Evolutionary conservation across 2,888 invertebrate genomes (phyloP), one percentile per base, ranked within the genome.

Genomic region (Odontothrips loti): DNA sequence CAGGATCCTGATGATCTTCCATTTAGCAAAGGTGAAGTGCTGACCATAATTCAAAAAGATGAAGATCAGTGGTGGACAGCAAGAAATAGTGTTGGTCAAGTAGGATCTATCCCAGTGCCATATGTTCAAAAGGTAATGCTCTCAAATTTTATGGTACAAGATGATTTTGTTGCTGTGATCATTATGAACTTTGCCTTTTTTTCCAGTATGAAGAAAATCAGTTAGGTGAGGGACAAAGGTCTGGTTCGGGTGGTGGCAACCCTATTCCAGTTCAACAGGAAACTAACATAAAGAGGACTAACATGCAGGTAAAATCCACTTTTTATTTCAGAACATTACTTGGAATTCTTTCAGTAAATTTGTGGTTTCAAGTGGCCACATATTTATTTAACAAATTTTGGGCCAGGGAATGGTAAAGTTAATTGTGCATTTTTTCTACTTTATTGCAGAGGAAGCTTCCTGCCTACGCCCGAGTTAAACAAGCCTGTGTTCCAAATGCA

Each of bases 21-120:
- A 23, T 99, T 99, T 89, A 93, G 94, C 84, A 96, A 95, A 87
- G 97, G 88, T 82, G 99, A 99, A 87, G 91, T 96, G 84, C 90
- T 98, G 85, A 96, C 96, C 85, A 93, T 99, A 84, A 91, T 98
- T 84, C 94, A 95, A 83, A 95, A 97, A 85, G 97, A 98, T 86
- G 99, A 99, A 88, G 98, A 98, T 84, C 97, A 97, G 86, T 99
- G 99, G 99, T 99, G 99, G 99, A 97, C 97, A 82, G 99, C 98
- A 6, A 91, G 93, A 85, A 98, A 98, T 89, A 91, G 90, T 83
- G 89, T 93, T 81, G 98, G 98, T 0, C 92, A 93, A 86, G 93
- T 93, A 83, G 99, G 99, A 27, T 95, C 96, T 83, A 97, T 99
- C 84, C 99, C 99, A 48, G 97, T 98, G 84, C 97, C 97, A 8